A percentile compares a stretch with the other conserved stretches of the same genome.
These are phyloP conservation scores for Chloebia gouldiae DNA, from an alignment of 2,113 vertebrate genomes.

Conservation along the genomic window DNA sequence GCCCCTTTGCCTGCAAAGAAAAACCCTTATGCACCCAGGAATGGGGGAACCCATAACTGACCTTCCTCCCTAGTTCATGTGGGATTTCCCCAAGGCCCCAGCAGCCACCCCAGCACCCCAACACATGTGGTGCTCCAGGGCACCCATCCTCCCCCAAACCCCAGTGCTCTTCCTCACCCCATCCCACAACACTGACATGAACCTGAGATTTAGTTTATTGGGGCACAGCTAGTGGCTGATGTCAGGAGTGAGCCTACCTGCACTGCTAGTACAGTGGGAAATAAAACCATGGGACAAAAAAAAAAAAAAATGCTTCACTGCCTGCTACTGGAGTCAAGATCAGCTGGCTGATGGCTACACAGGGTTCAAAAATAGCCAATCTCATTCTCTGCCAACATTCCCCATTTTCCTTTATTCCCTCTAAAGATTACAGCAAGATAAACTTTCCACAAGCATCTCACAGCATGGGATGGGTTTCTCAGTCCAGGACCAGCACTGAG, in stretches of 20 bases:
- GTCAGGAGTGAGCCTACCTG: background rate
- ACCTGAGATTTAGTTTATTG: background rate
- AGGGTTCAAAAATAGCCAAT: background rate
- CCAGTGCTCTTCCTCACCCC: background rate
- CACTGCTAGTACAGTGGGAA: background rate
- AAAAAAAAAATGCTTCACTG: background rate
- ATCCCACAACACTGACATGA: background rate
- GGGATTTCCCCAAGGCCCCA: background rate
- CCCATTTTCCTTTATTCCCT: background rate
- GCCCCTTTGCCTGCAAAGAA: background rate
- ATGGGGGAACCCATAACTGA: background rate
- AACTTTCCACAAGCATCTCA: background rate
- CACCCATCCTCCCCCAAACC: background rate
- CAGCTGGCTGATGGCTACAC: background rate
- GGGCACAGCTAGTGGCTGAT: background rate
- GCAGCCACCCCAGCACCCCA: background rate
- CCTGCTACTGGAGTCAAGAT: background rate
- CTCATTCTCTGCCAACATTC: background rate
- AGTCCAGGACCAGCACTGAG: background rate
- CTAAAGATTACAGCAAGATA: background rate
- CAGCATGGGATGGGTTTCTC: background rate
- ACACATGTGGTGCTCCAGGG: background rate
- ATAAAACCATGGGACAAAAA: background rate
- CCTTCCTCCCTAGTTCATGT: accelerated
- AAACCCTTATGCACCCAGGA: background rate